Conservation (phyloP, 1,140 invertebrate genomes). For the Drosophila biarmipes region DNA sequence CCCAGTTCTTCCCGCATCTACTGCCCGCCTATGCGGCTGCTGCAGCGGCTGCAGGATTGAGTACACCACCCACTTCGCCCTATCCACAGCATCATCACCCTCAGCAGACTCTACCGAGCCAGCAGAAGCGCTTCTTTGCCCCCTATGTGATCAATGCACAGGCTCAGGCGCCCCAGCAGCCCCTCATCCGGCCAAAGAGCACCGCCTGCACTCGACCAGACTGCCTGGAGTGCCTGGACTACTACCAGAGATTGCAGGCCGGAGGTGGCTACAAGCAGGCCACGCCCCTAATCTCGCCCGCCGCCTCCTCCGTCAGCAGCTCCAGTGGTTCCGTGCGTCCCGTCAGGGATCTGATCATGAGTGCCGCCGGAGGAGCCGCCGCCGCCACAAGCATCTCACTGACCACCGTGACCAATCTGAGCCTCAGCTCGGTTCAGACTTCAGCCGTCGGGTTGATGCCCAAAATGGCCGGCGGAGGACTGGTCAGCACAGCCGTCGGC, state of each 20-base stretch:
- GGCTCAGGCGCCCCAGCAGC: slow-evolving; percentile 12
- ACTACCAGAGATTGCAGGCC: slow-evolving; percentile 58
- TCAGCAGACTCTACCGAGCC: slow-evolving; percentile 15
- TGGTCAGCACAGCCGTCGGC: slow-evolving; percentile 29
- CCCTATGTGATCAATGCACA: slow-evolving; percentile 71
- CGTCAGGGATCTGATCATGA: slow-evolving; percentile 29
- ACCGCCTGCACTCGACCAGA: slow-evolving; percentile 55
- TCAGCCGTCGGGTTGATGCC: slow-evolving; percentile 7
- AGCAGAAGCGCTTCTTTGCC: slow-evolving; percentile 75
- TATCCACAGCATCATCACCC: slow-evolving; percentile 50
- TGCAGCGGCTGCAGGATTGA: slow-evolving; percentile 55
- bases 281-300: slow-evolving; percentile 62
- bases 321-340: slow-evolving; percentile 49
- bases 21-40: slow-evolving; percentile 72
- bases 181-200: slow-evolving; percentile 13
- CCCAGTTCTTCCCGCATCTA: slow-evolving; percentile 77
- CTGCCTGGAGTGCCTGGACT: slow-evolving; percentile 70
- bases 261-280: slow-evolving; percentile 36
- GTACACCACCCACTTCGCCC: slow-evolving; percentile 66
- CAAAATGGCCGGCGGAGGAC: slow-evolving; percentile 10
- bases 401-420: slow-evolving; percentile 71
- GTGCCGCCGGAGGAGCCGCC: slow-evolving; percentile 2
- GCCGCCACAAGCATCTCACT: slow-evolving; percentile 62
- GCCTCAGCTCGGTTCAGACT: slow-evolving; percentile 38
- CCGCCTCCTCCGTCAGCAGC: slow-evolving; percentile 68